phyloP scores from a whole-genome alignment of 2,888 invertebrate species.

The Phania funesta region DNA sequence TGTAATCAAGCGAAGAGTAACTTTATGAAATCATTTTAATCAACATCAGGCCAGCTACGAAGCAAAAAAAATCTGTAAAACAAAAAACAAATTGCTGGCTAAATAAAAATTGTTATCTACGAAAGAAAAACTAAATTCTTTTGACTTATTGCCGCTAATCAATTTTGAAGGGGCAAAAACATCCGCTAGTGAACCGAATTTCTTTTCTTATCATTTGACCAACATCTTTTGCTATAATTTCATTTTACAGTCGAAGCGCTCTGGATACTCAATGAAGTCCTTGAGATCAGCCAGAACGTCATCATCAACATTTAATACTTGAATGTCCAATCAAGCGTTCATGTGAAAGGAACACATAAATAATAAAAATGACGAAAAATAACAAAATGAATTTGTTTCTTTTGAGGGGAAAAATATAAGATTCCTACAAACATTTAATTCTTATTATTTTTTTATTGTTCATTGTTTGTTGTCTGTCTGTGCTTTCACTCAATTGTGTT shows the following conservation, averaged over 20 bases:
- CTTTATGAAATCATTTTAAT: conserved; percentile 52
- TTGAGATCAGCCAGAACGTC: conserved; percentile 3
- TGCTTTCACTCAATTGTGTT: conserved; percentile 57
- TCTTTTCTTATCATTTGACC: conserved; percentile 50
- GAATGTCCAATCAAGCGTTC: conserved; percentile 79
- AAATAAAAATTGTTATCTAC: conserved; percentile 52
- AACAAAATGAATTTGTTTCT: conserved; percentile 34
- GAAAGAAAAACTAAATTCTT: conserved; percentile 33
- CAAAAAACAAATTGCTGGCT: conserved; percentile 25
- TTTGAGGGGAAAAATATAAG: conserved; percentile 4
- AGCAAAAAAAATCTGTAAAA: neutral
- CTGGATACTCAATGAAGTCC: neutral
- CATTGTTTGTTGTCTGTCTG: neutral
- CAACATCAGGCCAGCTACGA: conserved; percentile 23
- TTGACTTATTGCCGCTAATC: conserved; percentile 79
- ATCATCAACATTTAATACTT: conserved; percentile 70
- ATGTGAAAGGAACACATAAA: conserved; percentile 79
- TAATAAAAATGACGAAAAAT: conserved; percentile 73
- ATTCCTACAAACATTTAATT: conserved; percentile 40
- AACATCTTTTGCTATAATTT: conserved; percentile 53
- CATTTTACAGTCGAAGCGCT: neutral
- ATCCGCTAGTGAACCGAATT: conserved; percentile 63
- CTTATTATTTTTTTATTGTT: conserved; percentile 12
- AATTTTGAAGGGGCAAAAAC: conserved; percentile 73
- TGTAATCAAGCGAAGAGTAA: conserved; percentile 36